phyloP scores from a whole-genome alignment of 1,140 invertebrate genomes.

The Vanessa atalanta region DNA sequence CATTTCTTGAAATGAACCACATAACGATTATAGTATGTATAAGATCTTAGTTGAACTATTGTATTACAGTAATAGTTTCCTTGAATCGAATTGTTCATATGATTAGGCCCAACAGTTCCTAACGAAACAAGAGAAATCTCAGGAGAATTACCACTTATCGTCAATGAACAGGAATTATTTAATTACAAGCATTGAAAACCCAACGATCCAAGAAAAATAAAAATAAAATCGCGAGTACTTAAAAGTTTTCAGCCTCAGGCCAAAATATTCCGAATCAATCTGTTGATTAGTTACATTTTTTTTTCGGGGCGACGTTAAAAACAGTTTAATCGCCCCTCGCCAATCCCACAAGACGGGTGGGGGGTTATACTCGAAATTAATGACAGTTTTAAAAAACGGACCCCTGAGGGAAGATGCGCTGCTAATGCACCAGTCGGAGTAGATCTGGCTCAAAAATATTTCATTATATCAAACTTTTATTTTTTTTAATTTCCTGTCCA shows the following conservation, averaged over 20 bases:
- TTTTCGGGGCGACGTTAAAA: constrained; percentile 74
- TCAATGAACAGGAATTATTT: background rate
- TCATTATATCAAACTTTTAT: background rate
- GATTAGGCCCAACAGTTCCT: no score
- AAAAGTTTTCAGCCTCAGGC: constrained; percentile 37
- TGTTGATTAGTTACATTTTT: constrained; percentile 76
- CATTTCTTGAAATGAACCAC: no score
- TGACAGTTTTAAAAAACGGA: constrained; percentile 69
- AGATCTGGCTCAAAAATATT: background rate
- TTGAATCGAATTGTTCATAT: no score
- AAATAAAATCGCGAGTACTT: background rate
- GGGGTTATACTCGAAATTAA: constrained; percentile 66
- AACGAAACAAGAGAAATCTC: no score
- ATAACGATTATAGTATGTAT: no score
- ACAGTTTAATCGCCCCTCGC: constrained; percentile 70
- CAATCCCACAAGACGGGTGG: constrained; percentile 56
- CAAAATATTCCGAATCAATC: constrained; percentile 65
- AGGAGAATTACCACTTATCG: background rate
- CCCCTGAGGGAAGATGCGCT: constrained; percentile 50
- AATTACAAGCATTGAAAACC: background rate
- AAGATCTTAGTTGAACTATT: no score
- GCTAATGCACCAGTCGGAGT: constrained; percentile 37
- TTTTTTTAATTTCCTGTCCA: background rate
- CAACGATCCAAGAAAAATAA: constrained; percentile 2
- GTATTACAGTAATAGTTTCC: no score